Base-by-base conservation (phyloP, 2,888 invertebrate genomes). In the Stegana nigrithorax region DNA sequence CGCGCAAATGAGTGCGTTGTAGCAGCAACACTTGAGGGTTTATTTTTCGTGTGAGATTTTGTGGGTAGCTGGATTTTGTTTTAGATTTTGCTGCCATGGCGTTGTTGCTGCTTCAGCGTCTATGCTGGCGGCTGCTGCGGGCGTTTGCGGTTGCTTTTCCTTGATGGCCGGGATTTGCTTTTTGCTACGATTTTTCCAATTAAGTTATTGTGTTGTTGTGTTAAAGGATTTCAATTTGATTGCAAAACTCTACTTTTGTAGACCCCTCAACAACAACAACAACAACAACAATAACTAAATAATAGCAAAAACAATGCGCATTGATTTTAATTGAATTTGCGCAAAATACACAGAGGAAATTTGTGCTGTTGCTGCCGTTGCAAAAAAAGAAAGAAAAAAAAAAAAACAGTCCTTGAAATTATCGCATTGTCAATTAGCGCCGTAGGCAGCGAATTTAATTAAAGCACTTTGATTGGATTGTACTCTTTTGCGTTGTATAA, bases 321-420 rank as follows among this genome's bases (percentile, higher is more conserved):
- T 44, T 21, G 53, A 65, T 64, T 73, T 75, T 75, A 73, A 72
- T 73, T 74, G 68, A 72, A 72, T 71, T 73, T 70, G 60, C 55
- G 42, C 45, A 47, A 59, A 59, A 36, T 55, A 29, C 23, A 32
- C 21, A 59, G 12, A 23, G 42, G 21, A n/a, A 39, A 21, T 4
- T 36, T 10, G 23, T 4, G n/a, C n/a, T n/a, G n/a, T n/a, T n/a
- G n/a, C n/a, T n/a, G n/a, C n/a, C n/a, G n/a, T 50, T 3, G 19
- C 12, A 44, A n/a, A 57, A 57, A 63, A 47, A 62, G 47, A 39
- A 64, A 27, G 53, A 63, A 58, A 63, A 56, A 53, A 27, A 45
- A 25, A 19, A 55, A 25, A 12, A 39, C 12, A 47, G 39, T 25
- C 12, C 12, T 26, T 32, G 39, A 26, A 60, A 42, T 60, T 47